Evolutionary conservation across 2,113 vertebrate species (phyloP), one percentile per base, ranked within the genome.

Genomic region (Colossoma macropomum): DNA sequence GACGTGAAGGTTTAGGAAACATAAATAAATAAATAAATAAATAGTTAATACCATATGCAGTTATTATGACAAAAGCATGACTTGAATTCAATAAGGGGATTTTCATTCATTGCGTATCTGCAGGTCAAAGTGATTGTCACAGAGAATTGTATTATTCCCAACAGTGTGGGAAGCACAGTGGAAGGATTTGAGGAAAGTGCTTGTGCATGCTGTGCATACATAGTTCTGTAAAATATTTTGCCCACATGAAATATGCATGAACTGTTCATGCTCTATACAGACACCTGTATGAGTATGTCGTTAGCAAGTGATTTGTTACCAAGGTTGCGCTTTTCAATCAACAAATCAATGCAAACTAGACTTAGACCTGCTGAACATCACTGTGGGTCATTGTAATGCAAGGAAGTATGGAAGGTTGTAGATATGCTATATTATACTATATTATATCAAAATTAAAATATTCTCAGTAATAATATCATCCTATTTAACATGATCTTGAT

Each of bases 31-130:
- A 21, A 56, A 56, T 4, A 19, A 56, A 27, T 25, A 27, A 25
- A 27, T 25, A 11, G 23, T 11, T 45, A 16, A 23, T 0, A 45
- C 4, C 59, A 13, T 32, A n/a, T 28, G 68, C 78, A 41, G 34
- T 32, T 72, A 7, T 70, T 70, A 41, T 38, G 66, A 70, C 34
- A 70, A 41, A 34, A 38, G 34, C 66, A 70, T 62, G 38, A 62
- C 54, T 38, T 75, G 60, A 25, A 74, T 75, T 1, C 0, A 54
- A 52, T 16, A 4, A 19, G n/a, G 59, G 17, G n/a, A 60, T 71
- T 25, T 23, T 17, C 27, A 60, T 80, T 80, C 32, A 5, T 15
- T 5, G 25, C 10, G 27, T 34, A 32, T 25, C 28, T 65, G 52
- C 15, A 66, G 59, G 71, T 74, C 19, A 63, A 50, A 48, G 38